Evolutionary conservation across 2,113 vertebrate species (phyloP), one percentile per base, ranked within the genome.

Genomic region (Sminthopsis crassicaudata): DNA sequence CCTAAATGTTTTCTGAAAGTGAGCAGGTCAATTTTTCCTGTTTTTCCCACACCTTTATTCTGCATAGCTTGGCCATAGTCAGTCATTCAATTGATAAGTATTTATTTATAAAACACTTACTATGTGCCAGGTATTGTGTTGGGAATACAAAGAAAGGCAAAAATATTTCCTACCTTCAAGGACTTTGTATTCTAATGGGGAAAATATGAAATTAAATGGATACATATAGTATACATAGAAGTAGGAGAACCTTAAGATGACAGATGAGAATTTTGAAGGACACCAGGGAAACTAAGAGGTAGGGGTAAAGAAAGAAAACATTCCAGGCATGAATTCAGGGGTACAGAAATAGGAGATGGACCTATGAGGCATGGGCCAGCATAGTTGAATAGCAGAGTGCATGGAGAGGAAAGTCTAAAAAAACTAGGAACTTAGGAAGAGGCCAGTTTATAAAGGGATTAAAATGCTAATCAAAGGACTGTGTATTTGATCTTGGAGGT

Each of bases 1-100:
- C 52, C 92, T 53, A 91, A 57, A 89, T 95, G n/a, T 93, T 96
- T 97, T 94, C 90, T 96, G 67, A 92, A 89, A 76, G 4, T 88
- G 53, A 2, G n/a, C n/a, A 57, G 30, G 50, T 90, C 55, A 42
- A 25, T 36, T 52, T 89, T 90, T 90, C 50, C 46, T 95, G n/a
- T 53, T 88, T 94, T 42, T 60, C 3, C 19, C 50, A 48, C 16
- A 90, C 90, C 93, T 53, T 95, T 95, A 52, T 90, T 89, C 24
- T 60, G 1, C 23, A 46, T 48, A 46, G 8, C 92, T 97, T 42
- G 0, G 46, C 93, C 52, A 91, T n/a, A 91, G 19, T 14, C 89
- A 48, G 16, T 42, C 67, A 84, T 19, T 84, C 67, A 84, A 8
- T 22, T 22, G 36, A 42, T 36, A 84, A 42, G 5, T n/a, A 84